Conservation (phyloP, 2,113 vertebrate species). For the Ammodytes marinus region DNA sequence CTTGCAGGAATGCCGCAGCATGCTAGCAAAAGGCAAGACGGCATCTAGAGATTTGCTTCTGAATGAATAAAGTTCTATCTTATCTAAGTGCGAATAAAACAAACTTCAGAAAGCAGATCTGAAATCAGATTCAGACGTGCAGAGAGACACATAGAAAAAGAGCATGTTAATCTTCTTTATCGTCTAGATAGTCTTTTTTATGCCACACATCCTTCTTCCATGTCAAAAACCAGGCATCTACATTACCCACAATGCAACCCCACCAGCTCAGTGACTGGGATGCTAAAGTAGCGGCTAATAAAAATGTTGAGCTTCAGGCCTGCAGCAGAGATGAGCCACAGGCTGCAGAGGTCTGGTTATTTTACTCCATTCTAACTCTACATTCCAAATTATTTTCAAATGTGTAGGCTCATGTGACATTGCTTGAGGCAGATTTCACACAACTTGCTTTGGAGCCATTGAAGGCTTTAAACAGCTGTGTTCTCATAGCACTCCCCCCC, state of each 20-base stretch:
- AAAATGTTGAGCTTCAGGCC: too few relatives aligned
- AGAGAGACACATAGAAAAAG: background rate
- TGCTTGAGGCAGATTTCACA: too few relatives aligned
- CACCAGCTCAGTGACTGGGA: background rate
- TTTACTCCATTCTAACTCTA: background rate
- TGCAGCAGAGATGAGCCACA: too few relatives aligned
- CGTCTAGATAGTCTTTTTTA: background rate
- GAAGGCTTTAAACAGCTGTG: too few relatives aligned
- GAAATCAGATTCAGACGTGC: background rate
- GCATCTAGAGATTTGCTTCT: background rate
- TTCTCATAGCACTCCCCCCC: background rate
- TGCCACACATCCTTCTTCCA: background rate
- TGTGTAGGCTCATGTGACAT: too few relatives aligned
- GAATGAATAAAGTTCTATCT: too few relatives aligned
- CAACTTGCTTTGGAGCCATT: too few relatives aligned
- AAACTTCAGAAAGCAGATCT: background rate
- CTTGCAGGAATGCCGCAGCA: constrained; percentile 41
- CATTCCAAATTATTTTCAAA: background rate
- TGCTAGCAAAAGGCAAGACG: constrained; percentile 12
- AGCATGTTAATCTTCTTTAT: background rate
- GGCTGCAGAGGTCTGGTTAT: background rate
- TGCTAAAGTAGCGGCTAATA: background rate
- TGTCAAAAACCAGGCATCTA: background rate
- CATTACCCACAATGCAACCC: constrained; percentile 7
- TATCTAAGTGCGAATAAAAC: background rate